These are phyloP conservation scores for Poecile atricapillus DNA, from an alignment of 2,113 vertebrate species.

Conservation along the genomic window DNA sequence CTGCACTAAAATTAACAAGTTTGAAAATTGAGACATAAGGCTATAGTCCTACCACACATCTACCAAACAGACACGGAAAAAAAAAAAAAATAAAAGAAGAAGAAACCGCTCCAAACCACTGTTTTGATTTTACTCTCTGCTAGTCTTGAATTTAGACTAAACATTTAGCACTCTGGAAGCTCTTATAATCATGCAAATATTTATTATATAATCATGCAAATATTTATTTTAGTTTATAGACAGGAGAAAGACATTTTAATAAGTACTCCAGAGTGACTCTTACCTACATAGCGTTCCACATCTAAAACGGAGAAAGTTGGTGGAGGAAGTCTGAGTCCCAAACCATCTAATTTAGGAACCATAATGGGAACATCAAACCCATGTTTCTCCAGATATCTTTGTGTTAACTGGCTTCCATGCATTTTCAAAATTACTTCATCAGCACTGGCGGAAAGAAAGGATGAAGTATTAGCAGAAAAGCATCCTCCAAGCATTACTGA, in stretches of 20 bases:
- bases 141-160: not conserved
- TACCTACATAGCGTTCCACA: slow-evolving; percentile 96
- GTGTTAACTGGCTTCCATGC: slow-evolving; percentile 90
- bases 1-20: not conserved
- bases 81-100: not conserved
- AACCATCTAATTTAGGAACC: slow-evolving; percentile 87
- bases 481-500: not conserved
- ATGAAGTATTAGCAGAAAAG: not conserved
- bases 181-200: not conserved
- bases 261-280: slow-evolving; percentile 53
- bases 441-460: slow-evolving; percentile 74
- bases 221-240: not conserved
- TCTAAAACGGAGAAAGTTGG: slow-evolving; percentile 88
- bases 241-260: not conserved
- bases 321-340: slow-evolving; percentile 90
- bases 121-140: not conserved
- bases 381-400: slow-evolving; percentile 91
- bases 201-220: not conserved
- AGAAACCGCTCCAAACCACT: not conserved
- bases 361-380: slow-evolving; percentile 91
- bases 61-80: not conserved
- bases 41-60: not conserved
- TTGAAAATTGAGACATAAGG: not conserved
- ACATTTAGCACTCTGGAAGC: not conserved
- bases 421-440: slow-evolving; percentile 90